Evolutionary conservation across 2,797 vertebrate species (phyloP).

Genomic region (Brachyrhaphis roseni): DNA sequence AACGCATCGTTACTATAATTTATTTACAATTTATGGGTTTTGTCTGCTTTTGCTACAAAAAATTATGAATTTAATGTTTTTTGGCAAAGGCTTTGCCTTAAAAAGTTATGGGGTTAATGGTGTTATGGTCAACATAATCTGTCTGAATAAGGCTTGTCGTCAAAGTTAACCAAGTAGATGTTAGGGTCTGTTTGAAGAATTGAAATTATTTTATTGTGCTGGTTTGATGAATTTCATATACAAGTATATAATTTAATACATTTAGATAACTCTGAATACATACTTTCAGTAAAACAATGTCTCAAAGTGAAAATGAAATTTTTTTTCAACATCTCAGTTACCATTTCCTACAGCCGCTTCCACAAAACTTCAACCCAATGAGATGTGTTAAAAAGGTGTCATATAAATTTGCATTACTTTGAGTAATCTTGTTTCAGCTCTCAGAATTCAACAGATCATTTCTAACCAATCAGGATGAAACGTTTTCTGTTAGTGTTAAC

Average conservation of each 20-base stretch:
- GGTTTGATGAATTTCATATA: not conserved
- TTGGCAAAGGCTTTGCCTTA: not conserved
- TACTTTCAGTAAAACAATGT: not conserved
- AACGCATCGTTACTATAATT: not conserved
- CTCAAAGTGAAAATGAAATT: not conserved
- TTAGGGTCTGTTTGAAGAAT: not conserved
- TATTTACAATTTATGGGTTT: not conserved
- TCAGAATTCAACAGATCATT: not conserved
- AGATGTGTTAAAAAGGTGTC: not conserved
- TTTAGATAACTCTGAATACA: not conserved
- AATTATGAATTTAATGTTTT: not conserved
- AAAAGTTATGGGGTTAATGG: not conserved
- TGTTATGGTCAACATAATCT: not conserved
- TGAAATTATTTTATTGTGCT: not conserved
- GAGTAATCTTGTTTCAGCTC: not conserved
- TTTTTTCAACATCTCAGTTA: too few species aligned
- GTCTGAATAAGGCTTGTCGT: not conserved
- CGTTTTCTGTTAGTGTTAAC: not conserved
- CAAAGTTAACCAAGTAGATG: not conserved
- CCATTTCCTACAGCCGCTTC: too few species aligned
- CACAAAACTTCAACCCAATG: not conserved
- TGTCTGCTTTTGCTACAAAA: not conserved
- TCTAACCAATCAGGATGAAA: not conserved
- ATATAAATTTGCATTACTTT: not conserved
- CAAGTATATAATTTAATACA: not conserved